A percentile compares a stretch with the other conserved stretches of the same genome.
phyloP scores from a whole-genome alignment of 1,140 invertebrate species.

The Drosophila sp. region DNA sequence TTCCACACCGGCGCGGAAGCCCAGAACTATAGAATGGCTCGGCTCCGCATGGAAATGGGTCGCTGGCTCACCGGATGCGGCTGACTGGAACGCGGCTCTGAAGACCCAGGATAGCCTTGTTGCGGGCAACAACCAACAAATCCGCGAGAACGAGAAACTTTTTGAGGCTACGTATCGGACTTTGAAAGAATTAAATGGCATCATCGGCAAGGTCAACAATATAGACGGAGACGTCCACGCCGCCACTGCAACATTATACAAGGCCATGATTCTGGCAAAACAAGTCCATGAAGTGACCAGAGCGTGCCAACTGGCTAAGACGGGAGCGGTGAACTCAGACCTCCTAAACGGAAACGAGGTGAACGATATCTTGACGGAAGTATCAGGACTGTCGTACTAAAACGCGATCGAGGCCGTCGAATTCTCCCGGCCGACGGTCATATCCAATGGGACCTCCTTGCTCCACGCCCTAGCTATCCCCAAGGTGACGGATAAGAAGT shows the following conservation, averaged over 20 bases:
- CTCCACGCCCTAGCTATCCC: neutral
- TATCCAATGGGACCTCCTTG: neutral
- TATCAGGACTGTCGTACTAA: conserved; percentile 8
- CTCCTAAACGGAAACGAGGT: conserved; percentile 13
- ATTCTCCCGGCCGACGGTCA: neutral
- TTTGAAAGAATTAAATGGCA: conserved; percentile 4
- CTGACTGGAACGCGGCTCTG: conserved; percentile 15
- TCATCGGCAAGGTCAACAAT: conserved; percentile 1
- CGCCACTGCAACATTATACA: conserved; percentile 16
- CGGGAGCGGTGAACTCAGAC: conserved; percentile 7
- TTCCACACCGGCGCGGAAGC: neutral
- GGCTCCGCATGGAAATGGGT: conserved; percentile 18
- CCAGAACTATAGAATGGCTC: conserved; percentile 6
- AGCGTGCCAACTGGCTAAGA: conserved; percentile 18
- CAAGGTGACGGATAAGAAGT: neutral
- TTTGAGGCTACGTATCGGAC: conserved; percentile 9
- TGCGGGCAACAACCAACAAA: conserved; percentile 16
- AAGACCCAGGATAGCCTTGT: neutral
- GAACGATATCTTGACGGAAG: neutral
- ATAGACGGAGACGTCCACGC: too few relatives aligned
- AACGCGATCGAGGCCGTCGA: conserved; percentile 14
- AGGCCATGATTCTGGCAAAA: conserved; percentile 10
- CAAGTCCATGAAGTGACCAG: conserved; percentile 16
- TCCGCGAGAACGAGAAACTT: conserved; percentile 1
- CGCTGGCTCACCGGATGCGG: conserved; percentile 10